phyloP scores from a whole-genome alignment of 2,888 invertebrate genomes.

The Pimpla rufipes region DNA sequence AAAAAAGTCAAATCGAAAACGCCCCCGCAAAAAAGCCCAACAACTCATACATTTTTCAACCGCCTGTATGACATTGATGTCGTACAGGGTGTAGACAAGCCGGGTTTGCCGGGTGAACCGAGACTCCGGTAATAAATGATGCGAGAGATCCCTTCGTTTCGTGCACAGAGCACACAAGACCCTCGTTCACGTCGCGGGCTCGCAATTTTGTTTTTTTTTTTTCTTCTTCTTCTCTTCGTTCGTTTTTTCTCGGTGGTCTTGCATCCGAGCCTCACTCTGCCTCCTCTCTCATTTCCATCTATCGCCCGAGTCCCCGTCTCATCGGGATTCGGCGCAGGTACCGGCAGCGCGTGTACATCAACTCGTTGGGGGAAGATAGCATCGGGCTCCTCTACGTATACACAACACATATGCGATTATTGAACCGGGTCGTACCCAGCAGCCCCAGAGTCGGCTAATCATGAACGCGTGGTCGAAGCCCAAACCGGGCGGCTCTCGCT shows the following conservation, averaged over 20 bases:
- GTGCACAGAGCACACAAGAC: slow-evolving; percentile 18
- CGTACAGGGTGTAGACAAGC: slow-evolving; percentile 55
- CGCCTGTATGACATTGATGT: slow-evolving; percentile 49
- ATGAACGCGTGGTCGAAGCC: slow-evolving; percentile 43
- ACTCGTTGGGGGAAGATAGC: slow-evolving; percentile 28
- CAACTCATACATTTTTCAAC: slow-evolving; percentile 38
- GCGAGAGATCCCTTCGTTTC: slow-evolving; percentile 44
- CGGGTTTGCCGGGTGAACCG: slow-evolving; percentile 25
- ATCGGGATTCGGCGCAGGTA: slow-evolving; percentile 43
- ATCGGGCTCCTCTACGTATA: slow-evolving; percentile 16
- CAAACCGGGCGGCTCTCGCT: slow-evolving; percentile 12
- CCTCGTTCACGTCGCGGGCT: slow-evolving; percentile 38
- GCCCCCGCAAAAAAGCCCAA: too few species aligned
- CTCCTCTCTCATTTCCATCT: slow-evolving; percentile 38
- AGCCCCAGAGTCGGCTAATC: slow-evolving; percentile 51
- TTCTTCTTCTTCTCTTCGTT: slow-evolving; percentile 16
- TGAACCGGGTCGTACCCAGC: slow-evolving; percentile 13
- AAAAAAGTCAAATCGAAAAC: not conserved
- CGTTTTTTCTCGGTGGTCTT: slow-evolving; percentile 42
- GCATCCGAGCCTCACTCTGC: slow-evolving; percentile 22
- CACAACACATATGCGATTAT: slow-evolving; percentile 40
- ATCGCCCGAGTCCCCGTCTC: slow-evolving; percentile 21
- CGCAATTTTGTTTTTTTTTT: slow-evolving; percentile 18
- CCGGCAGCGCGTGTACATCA: slow-evolving; percentile 21
- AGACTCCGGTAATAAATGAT: slow-evolving; percentile 56